Evolutionary conservation across 2,797 vertebrate species (phyloP).

Genomic region (Jordanella pulchra): DNA sequence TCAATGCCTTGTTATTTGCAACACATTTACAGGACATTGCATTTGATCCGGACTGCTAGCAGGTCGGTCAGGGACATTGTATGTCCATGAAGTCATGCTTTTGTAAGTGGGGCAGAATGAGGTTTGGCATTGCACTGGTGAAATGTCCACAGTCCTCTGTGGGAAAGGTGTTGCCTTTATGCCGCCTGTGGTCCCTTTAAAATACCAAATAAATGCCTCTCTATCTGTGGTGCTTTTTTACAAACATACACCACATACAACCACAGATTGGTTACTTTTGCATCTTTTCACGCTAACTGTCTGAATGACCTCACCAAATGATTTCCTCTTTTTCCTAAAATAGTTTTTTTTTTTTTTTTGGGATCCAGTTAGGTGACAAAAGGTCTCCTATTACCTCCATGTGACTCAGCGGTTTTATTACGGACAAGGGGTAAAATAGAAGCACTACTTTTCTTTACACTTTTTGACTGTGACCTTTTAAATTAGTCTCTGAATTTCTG

Average conservation of each 20-base stretch:
- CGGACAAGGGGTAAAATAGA: background rate
- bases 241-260: background rate
- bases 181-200: background rate
- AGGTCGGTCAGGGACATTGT: conserved; percentile 3
- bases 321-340: background rate
- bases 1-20: background rate
- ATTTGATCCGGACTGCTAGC: conserved; percentile 5
- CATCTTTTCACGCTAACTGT: background rate
- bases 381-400: background rate
- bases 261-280: background rate
- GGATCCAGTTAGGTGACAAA: background rate
- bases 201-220: conserved; percentile 3
- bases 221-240: background rate
- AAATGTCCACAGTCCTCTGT: background rate
- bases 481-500: background rate
- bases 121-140: conserved; percentile 1
- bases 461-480: background rate
- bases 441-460: background rate
- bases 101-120: conserved; percentile 7
- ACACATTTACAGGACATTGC: background rate
- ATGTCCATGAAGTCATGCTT: conserved; percentile 9
- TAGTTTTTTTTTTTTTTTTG: background rate
- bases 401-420: background rate
- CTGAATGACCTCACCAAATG: background rate
- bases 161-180: background rate